These are phyloP conservation scores for Perizoma affinitatum DNA, from an alignment of 2,888 invertebrate genomes.

Conservation along the genomic window DNA sequence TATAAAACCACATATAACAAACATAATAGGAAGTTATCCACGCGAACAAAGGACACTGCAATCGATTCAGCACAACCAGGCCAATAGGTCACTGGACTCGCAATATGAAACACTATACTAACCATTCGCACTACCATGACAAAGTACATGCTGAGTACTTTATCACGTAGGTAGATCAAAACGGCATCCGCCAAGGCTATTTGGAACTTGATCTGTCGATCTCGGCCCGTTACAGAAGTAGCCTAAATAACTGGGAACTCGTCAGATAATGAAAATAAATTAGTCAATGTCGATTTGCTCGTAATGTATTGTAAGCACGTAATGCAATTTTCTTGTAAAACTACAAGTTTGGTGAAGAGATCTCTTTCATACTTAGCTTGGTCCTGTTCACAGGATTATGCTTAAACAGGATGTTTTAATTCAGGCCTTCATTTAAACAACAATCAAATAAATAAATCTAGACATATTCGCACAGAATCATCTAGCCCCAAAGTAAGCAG, in stretches of 20 bases:
- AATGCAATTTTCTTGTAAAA: not conserved
- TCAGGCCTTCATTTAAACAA: too few relatives aligned
- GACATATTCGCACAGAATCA: too few relatives aligned
- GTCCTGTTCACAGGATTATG: too few relatives aligned
- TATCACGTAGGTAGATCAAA: constrained; percentile 23
- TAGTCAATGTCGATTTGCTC: constrained; percentile 6
- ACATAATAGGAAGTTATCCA: constrained; percentile 23
- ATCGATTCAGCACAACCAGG: constrained; percentile 66
- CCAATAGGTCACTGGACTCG: constrained; percentile 56
- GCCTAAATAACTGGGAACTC: constrained; percentile 39
- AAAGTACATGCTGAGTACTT: constrained; percentile 9
- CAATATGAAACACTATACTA: constrained; percentile 32
- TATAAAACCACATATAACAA: constrained; percentile 13
- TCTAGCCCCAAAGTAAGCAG: too few relatives aligned
- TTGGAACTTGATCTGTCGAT: constrained; percentile 49
- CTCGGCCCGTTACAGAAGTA: constrained; percentile 35
- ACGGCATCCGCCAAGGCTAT: constrained; percentile 43
- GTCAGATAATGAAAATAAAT: constrained; percentile 27
- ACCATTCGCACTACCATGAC: constrained; percentile 28
- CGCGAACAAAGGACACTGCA: constrained; percentile 49
- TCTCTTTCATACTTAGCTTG: not conserved
- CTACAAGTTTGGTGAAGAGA: not conserved
- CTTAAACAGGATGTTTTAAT: too few relatives aligned
- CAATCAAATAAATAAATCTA: too few relatives aligned
- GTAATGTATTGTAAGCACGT: constrained; percentile 16